A percentile compares a stretch with the other conserved stretches of the same genome.
Evolutionary conservation across 2,797 vertebrate genomes (phyloP).

Genomic region (Chiroxiphia lanceolata): DNA sequence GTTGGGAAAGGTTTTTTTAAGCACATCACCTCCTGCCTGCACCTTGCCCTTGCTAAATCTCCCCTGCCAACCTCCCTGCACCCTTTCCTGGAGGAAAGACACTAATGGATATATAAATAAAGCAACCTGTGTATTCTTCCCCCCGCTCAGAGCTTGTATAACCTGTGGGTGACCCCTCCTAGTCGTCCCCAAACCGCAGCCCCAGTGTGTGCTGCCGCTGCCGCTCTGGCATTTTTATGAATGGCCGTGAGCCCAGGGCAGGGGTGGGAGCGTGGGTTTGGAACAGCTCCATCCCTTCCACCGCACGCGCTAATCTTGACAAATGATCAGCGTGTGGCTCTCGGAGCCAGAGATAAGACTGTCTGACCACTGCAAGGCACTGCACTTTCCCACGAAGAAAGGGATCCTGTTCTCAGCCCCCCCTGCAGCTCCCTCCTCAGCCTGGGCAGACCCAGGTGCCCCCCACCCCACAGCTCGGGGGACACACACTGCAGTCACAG

Average conservation of each 20-base stretch:
- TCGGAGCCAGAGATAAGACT: slow-evolving; percentile 61
- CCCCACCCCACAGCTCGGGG: neutral
- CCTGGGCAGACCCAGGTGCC: neutral
- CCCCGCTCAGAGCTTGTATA: neutral
- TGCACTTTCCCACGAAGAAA: slow-evolving; percentile 57
- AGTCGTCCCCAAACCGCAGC: slow-evolving; percentile 36
- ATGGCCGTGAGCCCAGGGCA: slow-evolving; percentile 55
- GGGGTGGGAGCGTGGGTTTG: slow-evolving; percentile 51
- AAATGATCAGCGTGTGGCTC: slow-evolving; percentile 61
- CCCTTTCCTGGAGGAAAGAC: neutral
- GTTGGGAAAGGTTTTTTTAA: neutral
- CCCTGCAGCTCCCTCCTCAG: fast-evolving
- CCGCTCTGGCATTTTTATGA: slow-evolving; percentile 57
- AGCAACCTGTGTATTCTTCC: slow-evolving; percentile 11
- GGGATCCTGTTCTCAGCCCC: slow-evolving; percentile 12
- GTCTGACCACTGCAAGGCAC: slow-evolving; percentile 32
- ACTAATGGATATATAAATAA: neutral
- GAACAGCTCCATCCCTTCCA: slow-evolving; percentile 68
- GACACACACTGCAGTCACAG: neutral
- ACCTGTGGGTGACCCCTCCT: neutral
- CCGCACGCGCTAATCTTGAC: slow-evolving; percentile 63
- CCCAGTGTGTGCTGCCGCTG: neutral
- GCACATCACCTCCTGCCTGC: neutral
- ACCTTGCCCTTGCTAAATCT: neutral
- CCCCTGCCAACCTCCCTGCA: neutral